Base-by-base conservation (phyloP, 2,113 vertebrate species). In the Chaetops frenatus region DNA sequence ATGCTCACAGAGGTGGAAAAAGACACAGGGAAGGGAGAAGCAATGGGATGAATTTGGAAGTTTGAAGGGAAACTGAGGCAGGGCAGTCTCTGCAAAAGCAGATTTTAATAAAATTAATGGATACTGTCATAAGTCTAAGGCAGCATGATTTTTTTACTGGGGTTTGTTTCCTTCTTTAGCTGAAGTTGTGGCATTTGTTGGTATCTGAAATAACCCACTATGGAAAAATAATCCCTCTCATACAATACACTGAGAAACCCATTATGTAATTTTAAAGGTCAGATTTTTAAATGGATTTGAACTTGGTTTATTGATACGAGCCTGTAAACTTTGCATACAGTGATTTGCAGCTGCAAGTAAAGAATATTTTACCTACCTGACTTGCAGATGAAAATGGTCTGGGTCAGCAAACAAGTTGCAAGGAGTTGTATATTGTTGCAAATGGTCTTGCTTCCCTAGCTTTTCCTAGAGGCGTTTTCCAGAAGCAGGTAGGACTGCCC, bases 181-280 rank as follows among this genome's bases (percentile, higher is more conserved):
- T 90, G 81, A 60, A 89, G 31, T 69, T 79, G 36, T 51, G 57
- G 31, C 81, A 73, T 85, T 87, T 5, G 0, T 87, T 80, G 69
- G 66, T 87, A 66, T 58, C 36, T 90, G 84, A 88, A 92, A 82
- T 91, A 85, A 76, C 28, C 21, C 38, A 33, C 48, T 72, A 81
- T 33, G 58, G 38, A 87, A 96, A 89, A 95, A 79, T 56, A 80
- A 91, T 91, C 73, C 62, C 18, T 61, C 8, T 69, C 23, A 47
- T 44, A 65, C 29, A 81, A 69, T 80, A 45, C 33, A 62, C n/a
- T 82, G 82, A 85, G 62, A 94, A 89, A 85, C 35, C 21, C 58
- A 82, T 62, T 86, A 88, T 88, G 70, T 65, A 14, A 44, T 80
- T 92, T 87, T 89, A 91, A 95, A 96, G 74, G 65, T 92, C 80